These are phyloP conservation scores for Limonius californicus DNA, from an alignment of 1,140 invertebrate genomes.

Conservation along the genomic window DNA sequence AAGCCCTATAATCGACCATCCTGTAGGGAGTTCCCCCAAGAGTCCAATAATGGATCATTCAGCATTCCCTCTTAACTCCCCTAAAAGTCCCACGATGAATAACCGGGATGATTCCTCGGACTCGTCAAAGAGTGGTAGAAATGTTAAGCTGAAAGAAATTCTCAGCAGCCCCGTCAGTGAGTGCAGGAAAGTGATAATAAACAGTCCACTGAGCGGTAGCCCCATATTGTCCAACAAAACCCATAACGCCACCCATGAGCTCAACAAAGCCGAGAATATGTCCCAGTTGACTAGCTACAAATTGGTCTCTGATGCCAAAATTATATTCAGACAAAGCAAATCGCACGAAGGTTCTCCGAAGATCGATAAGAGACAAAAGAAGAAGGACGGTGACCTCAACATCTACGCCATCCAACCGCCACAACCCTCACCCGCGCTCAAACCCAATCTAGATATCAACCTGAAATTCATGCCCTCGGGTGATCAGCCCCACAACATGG, in stretches of 20 bases:
- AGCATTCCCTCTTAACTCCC: neutral
- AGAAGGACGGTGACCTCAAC: slow-evolving; percentile 19
- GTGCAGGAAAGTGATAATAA: slow-evolving; percentile 1
- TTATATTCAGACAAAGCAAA: slow-evolving; percentile 10
- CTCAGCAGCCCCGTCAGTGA: neutral
- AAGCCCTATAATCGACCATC: too few relatives aligned
- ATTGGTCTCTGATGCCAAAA: slow-evolving; percentile 26
- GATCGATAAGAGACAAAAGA: slow-evolving; percentile 4
- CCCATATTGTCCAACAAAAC: slow-evolving; percentile 35
- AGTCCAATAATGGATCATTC: too few relatives aligned
- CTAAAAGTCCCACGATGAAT: neutral
- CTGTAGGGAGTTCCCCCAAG: too few relatives aligned
- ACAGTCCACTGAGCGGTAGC: slow-evolving; percentile 12
- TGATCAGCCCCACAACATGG: neutral
- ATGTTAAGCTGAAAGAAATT: slow-evolving; percentile 1
- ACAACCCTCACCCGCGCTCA: neutral
- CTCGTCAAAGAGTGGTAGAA: neutral
- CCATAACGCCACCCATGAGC: slow-evolving; percentile 43
- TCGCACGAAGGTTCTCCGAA: slow-evolving; percentile 23
- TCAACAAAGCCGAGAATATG: slow-evolving; percentile 40
- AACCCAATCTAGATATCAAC: neutral
- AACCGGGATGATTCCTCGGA: neutral
- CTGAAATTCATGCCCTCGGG: neutral
- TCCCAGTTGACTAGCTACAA: slow-evolving; percentile 37
- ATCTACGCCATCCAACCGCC: slow-evolving; percentile 15